Percentiles rank a stretch among this genome's conserved stretches.
These are phyloP conservation scores for Oreortyx pictus DNA, from an alignment of 2,797 vertebrate species.

Conservation along the genomic window DNA sequence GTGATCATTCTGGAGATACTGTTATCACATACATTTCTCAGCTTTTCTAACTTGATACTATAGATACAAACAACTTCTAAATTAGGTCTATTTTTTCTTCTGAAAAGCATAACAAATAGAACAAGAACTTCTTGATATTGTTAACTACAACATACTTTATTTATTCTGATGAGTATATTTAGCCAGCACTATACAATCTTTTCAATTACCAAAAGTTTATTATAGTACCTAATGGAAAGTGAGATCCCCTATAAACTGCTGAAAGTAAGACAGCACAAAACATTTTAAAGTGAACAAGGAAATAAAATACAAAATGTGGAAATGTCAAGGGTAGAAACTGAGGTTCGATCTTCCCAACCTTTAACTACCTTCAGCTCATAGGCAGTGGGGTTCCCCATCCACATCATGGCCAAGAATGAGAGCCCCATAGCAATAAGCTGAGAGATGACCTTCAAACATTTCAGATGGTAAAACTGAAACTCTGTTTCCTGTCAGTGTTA, in stretches of 20 bases:
- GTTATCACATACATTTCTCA: too few species aligned
- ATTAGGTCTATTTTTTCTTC: too few species aligned
- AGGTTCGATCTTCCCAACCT: not conserved
- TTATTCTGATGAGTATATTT: too few species aligned
- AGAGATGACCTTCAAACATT: not conserved
- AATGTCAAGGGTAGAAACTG: not conserved
- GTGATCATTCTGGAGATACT: too few species aligned
- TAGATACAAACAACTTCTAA: too few species aligned
- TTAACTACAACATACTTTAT: too few species aligned
- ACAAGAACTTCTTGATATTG: too few species aligned
- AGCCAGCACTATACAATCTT: not conserved
- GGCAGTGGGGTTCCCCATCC: not conserved
- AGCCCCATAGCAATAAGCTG: not conserved
- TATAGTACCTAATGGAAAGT: not conserved
- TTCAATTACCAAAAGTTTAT: not conserved
- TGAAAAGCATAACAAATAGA: too few species aligned
- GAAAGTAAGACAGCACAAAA: not conserved
- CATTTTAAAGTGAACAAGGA: not conserved
- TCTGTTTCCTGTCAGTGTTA: not conserved
- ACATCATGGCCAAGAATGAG: fast-evolving
- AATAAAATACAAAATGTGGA: not conserved
- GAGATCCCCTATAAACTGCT: not conserved
- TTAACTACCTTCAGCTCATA: not conserved
- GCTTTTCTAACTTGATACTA: too few species aligned
- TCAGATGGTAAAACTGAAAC: not conserved